Percentiles rank a stretch among this genome's conserved stretches.
phyloP scores from a whole-genome alignment of 2,888 invertebrate genomes.

The Acleris literana region DNA sequence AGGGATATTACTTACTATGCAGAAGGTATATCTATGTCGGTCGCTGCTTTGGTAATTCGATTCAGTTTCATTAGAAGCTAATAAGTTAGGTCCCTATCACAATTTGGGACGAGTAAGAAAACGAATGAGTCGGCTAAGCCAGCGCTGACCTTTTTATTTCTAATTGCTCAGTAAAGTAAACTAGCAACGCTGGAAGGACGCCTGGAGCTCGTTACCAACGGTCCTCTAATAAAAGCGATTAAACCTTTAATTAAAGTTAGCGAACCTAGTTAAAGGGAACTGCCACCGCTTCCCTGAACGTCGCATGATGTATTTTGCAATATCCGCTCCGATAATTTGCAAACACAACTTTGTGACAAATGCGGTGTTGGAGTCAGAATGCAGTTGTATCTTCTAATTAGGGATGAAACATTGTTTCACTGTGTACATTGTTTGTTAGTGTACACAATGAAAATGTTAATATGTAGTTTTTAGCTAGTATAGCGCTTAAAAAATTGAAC shows the following conservation, averaged over 20 bases:
- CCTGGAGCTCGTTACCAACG: conserved; percentile 22
- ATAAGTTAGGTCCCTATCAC: too few relatives aligned
- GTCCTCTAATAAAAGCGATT: conserved; percentile 39
- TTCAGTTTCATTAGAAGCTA: too few relatives aligned
- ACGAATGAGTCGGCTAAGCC: too few relatives aligned
- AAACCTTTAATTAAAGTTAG: conserved; percentile 44
- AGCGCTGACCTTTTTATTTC: conserved; percentile 23
- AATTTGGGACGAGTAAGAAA: too few relatives aligned
- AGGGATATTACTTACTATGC: background rate
- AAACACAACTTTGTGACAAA: conserved; percentile 3
- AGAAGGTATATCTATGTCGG: background rate
- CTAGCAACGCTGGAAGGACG: conserved; percentile 3
- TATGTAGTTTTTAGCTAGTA: too few relatives aligned
- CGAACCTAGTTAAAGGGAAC: conserved; percentile 31
- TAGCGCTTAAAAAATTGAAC: too few relatives aligned
- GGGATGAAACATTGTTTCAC: background rate
- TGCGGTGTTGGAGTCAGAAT: background rate
- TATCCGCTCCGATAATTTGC: conserved; percentile 9
- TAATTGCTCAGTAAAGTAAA: conserved; percentile 27
- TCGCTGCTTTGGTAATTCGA: background rate
- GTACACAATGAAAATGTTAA: too few relatives aligned
- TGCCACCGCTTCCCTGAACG: conserved; percentile 4
- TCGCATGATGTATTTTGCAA: conserved; percentile 13
- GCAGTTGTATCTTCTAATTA: background rate
- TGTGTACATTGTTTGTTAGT: background rate